A percentile compares a stretch with the other conserved stretches of the same genome.
These are phyloP conservation scores for Colletes gigas DNA, from an alignment of 1,140 invertebrate genomes.

Conservation along the genomic window DNA sequence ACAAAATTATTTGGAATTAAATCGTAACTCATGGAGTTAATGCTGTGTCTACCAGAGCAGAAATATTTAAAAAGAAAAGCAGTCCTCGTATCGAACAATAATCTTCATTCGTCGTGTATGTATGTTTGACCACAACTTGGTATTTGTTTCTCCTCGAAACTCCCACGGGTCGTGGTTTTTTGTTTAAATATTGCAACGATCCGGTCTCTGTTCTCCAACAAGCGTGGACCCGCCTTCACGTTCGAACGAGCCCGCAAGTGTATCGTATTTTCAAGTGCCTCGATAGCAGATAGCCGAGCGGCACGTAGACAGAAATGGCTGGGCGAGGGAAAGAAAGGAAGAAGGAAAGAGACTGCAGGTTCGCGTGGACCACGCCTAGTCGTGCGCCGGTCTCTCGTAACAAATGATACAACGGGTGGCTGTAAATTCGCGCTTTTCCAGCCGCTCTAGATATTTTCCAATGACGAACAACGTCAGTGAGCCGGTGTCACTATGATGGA, in stretches of 20 bases:
- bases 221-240: not conserved
- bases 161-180: too few species aligned
- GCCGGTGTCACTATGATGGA: not conserved
- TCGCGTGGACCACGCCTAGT: constrained; percentile 68
- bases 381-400: constrained; percentile 53
- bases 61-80: too few species aligned
- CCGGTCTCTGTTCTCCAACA: not conserved
- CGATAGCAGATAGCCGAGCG: constrained; percentile 17
- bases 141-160: not conserved
- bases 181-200: not conserved
- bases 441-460: not conserved
- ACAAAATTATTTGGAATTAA: too few species aligned
- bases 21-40: too few species aligned
- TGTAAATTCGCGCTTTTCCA: constrained; percentile 42
- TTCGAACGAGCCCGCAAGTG: constrained; percentile 17
- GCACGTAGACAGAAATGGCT: constrained; percentile 15
- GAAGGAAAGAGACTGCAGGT: constrained; percentile 53
- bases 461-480: not conserved
- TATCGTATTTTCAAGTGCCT: constrained; percentile 31
- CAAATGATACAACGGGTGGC: constrained; percentile 51
- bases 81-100: too few species aligned
- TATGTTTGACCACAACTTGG: too few species aligned
- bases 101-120: too few species aligned
- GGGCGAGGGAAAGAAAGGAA: constrained; percentile 40
- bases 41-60: too few species aligned